Evolutionary conservation across 2,797 vertebrate genomes (phyloP), one percentile per base, ranked within the genome.

Genomic region (Synaphobranchus kaupii): DNA sequence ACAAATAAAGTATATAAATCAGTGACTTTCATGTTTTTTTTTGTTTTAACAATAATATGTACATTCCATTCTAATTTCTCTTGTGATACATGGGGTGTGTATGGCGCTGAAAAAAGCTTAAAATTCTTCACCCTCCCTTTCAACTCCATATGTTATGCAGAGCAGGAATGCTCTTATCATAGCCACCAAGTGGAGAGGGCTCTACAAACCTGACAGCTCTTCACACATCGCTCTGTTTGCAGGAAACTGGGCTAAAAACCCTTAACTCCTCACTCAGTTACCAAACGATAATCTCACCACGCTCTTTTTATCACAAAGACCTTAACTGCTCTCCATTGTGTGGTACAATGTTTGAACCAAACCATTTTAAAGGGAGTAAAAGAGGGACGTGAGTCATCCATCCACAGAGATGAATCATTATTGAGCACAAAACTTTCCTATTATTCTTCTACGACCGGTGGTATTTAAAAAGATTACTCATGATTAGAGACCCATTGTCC

Each of bases 361-460:
- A 6, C 47, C 13, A n/a, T 5, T 56, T 73, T 56, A 28, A 31
- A n/a, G n/a, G 81, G 12, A 22, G 22, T n/a, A 48, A 56, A 12
- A 13, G 50, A 48, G 25, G 81, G 50, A 52, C 50, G 50, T 56
- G 81, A 52, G 28, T 83, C 81, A 83, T 31, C 52, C 81, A 25
- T 52, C 81, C 25, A 34, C 6, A 52, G 7, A 83, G 52, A 83
- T 52, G 25, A 83, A 83, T 83, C 81, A 83, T 83, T 83, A 52
- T 6, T 8, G 47, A 83, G 22, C 81, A n/a, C 81, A 7, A 83
- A 52, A 56, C 22, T 83, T 15, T 83, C 47, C 1, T 15, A 83
- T 83, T 34, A 52, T 28, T 28, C 44, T 13, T 56, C 9, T 48
- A 8, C 0, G 20, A 56, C 50, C 28, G 52, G 3, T 17, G 50